Conservation (phyloP, 2,888 invertebrate species). For the Drosophila picticornis region DNA sequence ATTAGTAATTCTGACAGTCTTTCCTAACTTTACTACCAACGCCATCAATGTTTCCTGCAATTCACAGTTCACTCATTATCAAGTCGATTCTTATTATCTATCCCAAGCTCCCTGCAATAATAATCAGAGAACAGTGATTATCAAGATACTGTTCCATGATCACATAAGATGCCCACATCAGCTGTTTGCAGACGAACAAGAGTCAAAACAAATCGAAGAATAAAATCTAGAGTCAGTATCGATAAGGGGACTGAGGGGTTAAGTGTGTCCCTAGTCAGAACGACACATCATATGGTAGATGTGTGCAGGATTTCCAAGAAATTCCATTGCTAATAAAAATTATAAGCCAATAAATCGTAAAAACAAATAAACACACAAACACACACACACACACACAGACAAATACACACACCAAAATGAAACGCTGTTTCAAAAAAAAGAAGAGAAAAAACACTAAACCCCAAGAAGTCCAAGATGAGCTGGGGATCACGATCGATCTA, state of each 20-base stretch:
- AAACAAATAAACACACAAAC: conserved; percentile 63
- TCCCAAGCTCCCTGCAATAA: not conserved
- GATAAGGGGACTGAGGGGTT: conserved; percentile 3
- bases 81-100: not conserved
- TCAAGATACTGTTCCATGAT: not conserved
- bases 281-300: conserved; percentile 60
- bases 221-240: conserved; percentile 32
- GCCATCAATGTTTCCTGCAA: not conserved
- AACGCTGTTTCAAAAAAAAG: conserved; percentile 57
- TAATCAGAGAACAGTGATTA: not conserved
- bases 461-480: conserved; percentile 31
- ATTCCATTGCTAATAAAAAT: conserved; percentile 79
- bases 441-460: conserved; percentile 17
- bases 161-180: conserved; percentile 23
- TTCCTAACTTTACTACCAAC: not conserved
- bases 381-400: conserved; percentile 6
- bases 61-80: not conserved
- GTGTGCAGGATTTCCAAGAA: conserved; percentile 71
- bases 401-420: conserved; percentile 47
- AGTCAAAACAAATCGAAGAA: conserved; percentile 38
- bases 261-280: conserved; percentile 6
- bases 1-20: not conserved
- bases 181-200: conserved; percentile 39
- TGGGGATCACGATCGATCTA: conserved; percentile 13
- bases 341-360: conserved; percentile 80